These are phyloP conservation scores for Tachina lurida DNA, from an alignment of 2,888 invertebrate genomes.

Conservation along the genomic window DNA sequence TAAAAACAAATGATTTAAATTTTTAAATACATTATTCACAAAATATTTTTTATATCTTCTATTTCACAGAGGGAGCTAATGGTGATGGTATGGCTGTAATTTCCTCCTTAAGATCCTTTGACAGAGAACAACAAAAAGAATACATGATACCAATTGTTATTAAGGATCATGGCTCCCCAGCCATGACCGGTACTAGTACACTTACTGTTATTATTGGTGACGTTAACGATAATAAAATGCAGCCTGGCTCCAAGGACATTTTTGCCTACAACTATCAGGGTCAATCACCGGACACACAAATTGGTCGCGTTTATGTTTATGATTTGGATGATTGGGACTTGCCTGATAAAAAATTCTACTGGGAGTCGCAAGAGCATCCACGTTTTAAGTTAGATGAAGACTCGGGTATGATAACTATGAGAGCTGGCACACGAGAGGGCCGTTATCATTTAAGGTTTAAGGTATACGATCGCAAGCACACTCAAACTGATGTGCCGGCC, in stretches of 20 bases:
- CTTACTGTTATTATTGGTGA: constrained; percentile 98
- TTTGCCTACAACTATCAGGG: constrained; percentile 98
- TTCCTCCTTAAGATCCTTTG: constrained; percentile 95
- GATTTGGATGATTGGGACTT: constrained; percentile 99
- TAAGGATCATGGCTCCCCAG: constrained; percentile 98
- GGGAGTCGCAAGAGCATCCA: constrained; percentile 94
- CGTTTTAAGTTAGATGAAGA: constrained; percentile 94
- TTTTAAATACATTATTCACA: no score
- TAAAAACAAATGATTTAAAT: no score
- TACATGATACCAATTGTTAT: constrained; percentile 98
- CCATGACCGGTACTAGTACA: constrained; percentile 97
- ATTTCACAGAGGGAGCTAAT: constrained; percentile 92
- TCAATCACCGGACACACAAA: constrained; percentile 93
- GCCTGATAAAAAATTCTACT: constrained; percentile 98
- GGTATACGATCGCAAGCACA: constrained; percentile 97
- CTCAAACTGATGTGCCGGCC: constrained; percentile 97
- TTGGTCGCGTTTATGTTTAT: constrained; percentile 97
- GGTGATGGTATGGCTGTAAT: constrained; percentile 99
- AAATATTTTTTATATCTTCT: background rate
- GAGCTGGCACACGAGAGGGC: constrained; percentile 94
- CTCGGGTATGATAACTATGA: constrained; percentile 98
- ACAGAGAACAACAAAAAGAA: constrained; percentile 97
- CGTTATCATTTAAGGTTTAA: constrained; percentile 91
- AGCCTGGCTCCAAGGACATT: constrained; percentile 97
- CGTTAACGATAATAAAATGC: constrained; percentile 99